Conservation (phyloP, 2,888 invertebrate species). For the Orthosia cruda region DNA sequence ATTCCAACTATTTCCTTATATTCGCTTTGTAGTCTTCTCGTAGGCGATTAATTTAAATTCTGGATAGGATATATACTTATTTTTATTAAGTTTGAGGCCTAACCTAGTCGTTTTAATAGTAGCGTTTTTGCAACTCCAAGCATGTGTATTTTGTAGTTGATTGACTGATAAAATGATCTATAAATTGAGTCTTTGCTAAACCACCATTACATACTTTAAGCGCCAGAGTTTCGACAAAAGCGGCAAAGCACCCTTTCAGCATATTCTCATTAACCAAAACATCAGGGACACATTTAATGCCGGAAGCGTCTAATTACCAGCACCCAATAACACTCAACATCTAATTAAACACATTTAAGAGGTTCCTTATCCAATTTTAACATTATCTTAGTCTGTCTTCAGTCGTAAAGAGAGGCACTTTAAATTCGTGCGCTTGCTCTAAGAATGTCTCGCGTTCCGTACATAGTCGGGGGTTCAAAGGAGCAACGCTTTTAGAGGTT, state of each 20-base stretch:
- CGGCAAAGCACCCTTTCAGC: background rate
- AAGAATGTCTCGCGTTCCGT: slow-evolving; percentile 46
- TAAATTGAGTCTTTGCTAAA: background rate
- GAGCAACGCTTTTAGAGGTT: slow-evolving; percentile 33
- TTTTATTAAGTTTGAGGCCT: too few relatives aligned
- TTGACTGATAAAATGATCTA: too few relatives aligned
- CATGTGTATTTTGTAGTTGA: too few relatives aligned
- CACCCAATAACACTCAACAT: slow-evolving; percentile 51
- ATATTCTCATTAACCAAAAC: slow-evolving; percentile 8
- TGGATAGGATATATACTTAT: slow-evolving; percentile 20
- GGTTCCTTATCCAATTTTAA: slow-evolving; percentile 48
- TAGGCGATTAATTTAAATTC: background rate
- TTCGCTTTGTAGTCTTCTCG: slow-evolving; percentile 15
- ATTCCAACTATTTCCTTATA: slow-evolving; percentile 60
- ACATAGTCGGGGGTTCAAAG: slow-evolving; percentile 51
- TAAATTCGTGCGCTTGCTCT: slow-evolving; percentile 42
- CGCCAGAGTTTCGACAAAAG: background rate
- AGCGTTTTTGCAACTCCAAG: too few relatives aligned
- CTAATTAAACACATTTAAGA: slow-evolving; percentile 54
- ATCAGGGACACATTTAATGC: slow-evolving; percentile 24
- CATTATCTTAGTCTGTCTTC: slow-evolving; percentile 32
- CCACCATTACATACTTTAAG: background rate
- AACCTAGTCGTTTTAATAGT: too few relatives aligned
- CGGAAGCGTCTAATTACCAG: slow-evolving; percentile 47
- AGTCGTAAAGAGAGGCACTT: slow-evolving; percentile 63